Base-by-base conservation (phyloP, 2,888 invertebrate genomes). In the Anorthoa munda region DNA sequence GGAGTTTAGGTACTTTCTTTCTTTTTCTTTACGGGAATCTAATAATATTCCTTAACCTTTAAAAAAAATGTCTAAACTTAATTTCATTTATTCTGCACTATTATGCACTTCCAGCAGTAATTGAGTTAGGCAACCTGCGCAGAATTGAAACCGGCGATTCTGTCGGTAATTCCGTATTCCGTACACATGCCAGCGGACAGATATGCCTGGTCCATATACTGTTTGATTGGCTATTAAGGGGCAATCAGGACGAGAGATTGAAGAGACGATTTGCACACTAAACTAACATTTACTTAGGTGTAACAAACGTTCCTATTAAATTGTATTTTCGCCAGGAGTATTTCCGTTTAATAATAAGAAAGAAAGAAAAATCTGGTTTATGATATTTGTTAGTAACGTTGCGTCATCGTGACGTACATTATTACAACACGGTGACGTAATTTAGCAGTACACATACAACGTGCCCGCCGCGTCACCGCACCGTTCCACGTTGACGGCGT, bases 151-250 rank as follows among this genome's bases (percentile, higher is more conserved):
- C 13, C 46, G 26, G 18, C 39, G 18, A 39, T 48, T 46, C 9
- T 46, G n/a, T 48, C 23, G 13, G 18, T 53, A 12, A 69, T 72
- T 61, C 48, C 18, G 59, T 61, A 60, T 72, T 70, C 60, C 2
- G 18, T 51, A 48, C 13, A 61, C 39, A 18, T 26, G 18, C 26
- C 21, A 45, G 23, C 21, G 23, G 73, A 72, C 61, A 45, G 72
- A 39, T 71, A 55, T 60, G 18, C 31, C 15, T 51, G 23, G 55
- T n/a, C 48, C 9, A 50, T 56, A 72, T 11, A 45, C 48, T 56
- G 18, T 50, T 73, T 56, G 73, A 56, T 56, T 50, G 26, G 21
- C 61, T 11, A 63, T 72, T 72, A 56, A 58, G 26, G 21, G 31
- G 56, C 50, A 26, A 63, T 63, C 15, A 23, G 45, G 46, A 21